Evolutionary conservation across 2,113 vertebrate genomes (phyloP).

Genomic region (Ondatra zibethicus): DNA sequence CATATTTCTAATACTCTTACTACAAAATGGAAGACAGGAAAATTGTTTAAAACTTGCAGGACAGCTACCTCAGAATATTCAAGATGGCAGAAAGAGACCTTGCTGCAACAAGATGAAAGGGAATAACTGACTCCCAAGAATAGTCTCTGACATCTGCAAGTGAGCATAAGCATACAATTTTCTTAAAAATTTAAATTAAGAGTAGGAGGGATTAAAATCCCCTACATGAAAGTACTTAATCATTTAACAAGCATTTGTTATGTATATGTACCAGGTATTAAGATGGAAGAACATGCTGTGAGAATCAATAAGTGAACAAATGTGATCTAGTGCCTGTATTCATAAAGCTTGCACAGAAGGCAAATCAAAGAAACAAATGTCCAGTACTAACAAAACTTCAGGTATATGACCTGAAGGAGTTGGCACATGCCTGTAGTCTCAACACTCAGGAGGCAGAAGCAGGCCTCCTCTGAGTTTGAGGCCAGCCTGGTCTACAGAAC

Average conservation of each 20-base stretch:
- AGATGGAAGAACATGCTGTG: neutral
- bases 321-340: neutral
- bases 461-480: too few species aligned
- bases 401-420: neutral
- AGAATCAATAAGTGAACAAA: constrained; percentile 4
- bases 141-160: neutral
- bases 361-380: constrained; percentile 39
- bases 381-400: neutral
- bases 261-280: neutral
- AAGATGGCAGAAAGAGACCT: neutral
- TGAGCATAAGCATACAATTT: neutral
- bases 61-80: neutral
- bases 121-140: neutral
- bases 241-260: constrained; percentile 11
- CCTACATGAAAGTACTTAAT: neutral
- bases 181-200: neutral
- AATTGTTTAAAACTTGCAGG: neutral
- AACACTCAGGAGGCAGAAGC: too few species aligned
- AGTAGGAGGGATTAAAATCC: neutral
- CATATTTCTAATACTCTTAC: neutral
- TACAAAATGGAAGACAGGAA: neutral
- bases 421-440: neutral
- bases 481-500: too few species aligned
- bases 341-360: constrained; percentile 8
- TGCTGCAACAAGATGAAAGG: neutral